A percentile compares a stretch with the other conserved stretches of the same genome.
Evolutionary conservation across 2,113 vertebrate genomes (phyloP).

Genomic region (zebrafish (Danio rerio)): GRCz12tu NC_133186.1:27766501-27767000

Average conservation of each 20-base stretch:
- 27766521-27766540: too few relatives aligned
- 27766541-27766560: too few relatives aligned
- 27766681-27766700: constrained; percentile 11
- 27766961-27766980: background rate
- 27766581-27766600: constrained; percentile 21
- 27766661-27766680: constrained; percentile 12
- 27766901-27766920: background rate
- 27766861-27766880: background rate
- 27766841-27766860: background rate
- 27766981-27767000: constrained; percentile 35
- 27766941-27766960: constrained; percentile 8
- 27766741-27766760: background rate
- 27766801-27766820: background rate
- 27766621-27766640: constrained; percentile 8
- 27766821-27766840: background rate
- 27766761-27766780: background rate
- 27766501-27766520: too few relatives aligned
- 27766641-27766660: constrained; percentile 12
- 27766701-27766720: constrained; percentile 1
- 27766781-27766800: background rate
- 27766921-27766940: background rate
- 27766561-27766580: too few relatives aligned
- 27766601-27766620: constrained; percentile 16
- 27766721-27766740: background rate
- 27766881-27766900: background rate